Percentiles rank a stretch among this genome's conserved stretches.
Conservation (phyloP, 2,888 invertebrate species). For the Alentia gelatinosa region DNA sequence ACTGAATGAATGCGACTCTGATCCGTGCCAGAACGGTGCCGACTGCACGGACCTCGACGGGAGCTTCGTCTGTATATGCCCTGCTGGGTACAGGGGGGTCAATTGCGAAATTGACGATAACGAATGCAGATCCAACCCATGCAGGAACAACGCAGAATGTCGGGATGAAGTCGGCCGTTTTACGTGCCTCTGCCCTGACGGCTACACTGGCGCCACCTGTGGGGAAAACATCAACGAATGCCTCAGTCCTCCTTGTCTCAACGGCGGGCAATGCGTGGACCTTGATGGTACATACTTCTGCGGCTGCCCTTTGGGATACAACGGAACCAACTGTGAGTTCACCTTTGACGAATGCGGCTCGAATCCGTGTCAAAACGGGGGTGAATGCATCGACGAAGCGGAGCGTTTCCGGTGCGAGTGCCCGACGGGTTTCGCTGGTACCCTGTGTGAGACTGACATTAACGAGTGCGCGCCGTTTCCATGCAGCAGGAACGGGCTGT, state of each 20-base stretch:
- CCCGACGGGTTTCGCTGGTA: slow-evolving; percentile 79
- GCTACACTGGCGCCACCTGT: slow-evolving; percentile 85
- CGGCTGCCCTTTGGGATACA: slow-evolving; percentile 89
- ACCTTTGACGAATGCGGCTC: slow-evolving; percentile 86
- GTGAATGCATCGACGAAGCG: slow-evolving; percentile 83
- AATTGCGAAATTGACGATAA: slow-evolving; percentile 86
- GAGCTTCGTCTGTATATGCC: slow-evolving; percentile 62
- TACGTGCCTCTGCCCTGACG: slow-evolving; percentile 80
- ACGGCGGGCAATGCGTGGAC: slow-evolving; percentile 68
- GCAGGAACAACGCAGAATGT: slow-evolving; percentile 59
- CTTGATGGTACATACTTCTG: slow-evolving; percentile 85
- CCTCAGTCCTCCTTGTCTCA: slow-evolving; percentile 54
- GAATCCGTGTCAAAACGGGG: slow-evolving; percentile 73
- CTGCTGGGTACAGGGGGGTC: slow-evolving; percentile 56
- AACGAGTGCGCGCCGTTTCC: slow-evolving; percentile 47
- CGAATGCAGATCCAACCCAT: slow-evolving; percentile 61
- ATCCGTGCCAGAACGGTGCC: slow-evolving; percentile 73
- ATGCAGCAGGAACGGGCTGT: slow-evolving; percentile 46
- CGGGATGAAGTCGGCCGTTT: slow-evolving; percentile 66
- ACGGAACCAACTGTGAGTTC: slow-evolving; percentile 87
- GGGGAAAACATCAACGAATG: slow-evolving; percentile 71
- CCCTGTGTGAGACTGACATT: slow-evolving; percentile 81
- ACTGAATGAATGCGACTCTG: slow-evolving; percentile 91
- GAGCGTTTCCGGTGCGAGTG: slow-evolving; percentile 55
- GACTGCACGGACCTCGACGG: slow-evolving; percentile 56